phyloP scores from a whole-genome alignment of 2,113 vertebrate species.

The Pantherophis guttatus region DNA sequence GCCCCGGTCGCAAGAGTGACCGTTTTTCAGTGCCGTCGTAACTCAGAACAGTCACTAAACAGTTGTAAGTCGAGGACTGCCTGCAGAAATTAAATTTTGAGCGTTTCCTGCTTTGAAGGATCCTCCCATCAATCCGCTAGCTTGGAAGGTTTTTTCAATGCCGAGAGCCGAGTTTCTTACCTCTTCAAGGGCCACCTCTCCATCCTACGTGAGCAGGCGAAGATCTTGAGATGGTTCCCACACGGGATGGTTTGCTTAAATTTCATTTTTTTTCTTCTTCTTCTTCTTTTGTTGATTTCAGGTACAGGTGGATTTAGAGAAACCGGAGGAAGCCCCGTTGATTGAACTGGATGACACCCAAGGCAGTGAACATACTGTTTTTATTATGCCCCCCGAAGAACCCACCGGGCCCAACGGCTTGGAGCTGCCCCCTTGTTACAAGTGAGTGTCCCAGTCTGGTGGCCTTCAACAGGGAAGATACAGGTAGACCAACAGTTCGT shows the following conservation, averaged over 20 bases:
- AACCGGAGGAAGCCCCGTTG: conserved; percentile 77
- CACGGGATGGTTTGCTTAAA: not conserved
- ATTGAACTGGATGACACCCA: conserved; percentile 86
- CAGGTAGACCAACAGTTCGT: too few relatives aligned
- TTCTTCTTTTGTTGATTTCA: not conserved
- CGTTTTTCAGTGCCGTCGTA: too few relatives aligned
- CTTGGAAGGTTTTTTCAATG: too few relatives aligned
- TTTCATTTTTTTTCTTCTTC: fast-evolving
- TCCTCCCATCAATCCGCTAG: not conserved
- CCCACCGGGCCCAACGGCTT: conserved; percentile 75
- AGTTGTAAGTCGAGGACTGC: too few relatives aligned
- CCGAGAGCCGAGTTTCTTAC: too few relatives aligned
- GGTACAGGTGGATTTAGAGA: conserved; percentile 86
- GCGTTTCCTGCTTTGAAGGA: not conserved
- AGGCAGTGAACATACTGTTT: conserved; percentile 88
- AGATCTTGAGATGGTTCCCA: not conserved
- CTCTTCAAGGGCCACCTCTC: too few relatives aligned
- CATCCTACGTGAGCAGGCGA: not conserved
- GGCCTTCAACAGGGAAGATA: not conserved
- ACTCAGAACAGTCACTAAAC: too few relatives aligned
- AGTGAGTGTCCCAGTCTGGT: conserved; percentile 57
- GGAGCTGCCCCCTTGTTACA: conserved; percentile 77
- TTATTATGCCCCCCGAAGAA: conserved; percentile 90
- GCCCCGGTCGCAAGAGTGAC: too few relatives aligned
- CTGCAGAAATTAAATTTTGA: not conserved